Conservation (phyloP, 2,888 invertebrate species). For the Callyntrura sp. region DNA sequence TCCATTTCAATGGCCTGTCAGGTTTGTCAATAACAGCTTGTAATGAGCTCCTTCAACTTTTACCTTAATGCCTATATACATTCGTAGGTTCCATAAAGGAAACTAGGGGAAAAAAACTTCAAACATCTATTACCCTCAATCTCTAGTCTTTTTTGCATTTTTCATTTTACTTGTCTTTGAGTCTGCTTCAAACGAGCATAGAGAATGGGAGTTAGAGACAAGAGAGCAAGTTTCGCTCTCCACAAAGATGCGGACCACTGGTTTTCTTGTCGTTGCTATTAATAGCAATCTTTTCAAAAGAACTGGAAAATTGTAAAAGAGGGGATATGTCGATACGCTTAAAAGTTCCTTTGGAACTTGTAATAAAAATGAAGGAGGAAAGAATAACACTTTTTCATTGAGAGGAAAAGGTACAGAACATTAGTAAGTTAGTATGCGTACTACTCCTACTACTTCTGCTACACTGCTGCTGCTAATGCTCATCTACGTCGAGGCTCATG, state of each 20-base stretch:
- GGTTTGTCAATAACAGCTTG: slow-evolving; percentile 74
- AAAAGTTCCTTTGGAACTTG: background rate
- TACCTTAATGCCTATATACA: slow-evolving; percentile 61
- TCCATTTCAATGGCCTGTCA: slow-evolving; percentile 76
- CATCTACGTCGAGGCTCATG: background rate
- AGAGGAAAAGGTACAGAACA: background rate
- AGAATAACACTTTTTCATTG: background rate
- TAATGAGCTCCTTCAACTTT: slow-evolving; percentile 75
- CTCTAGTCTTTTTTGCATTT: slow-evolving; percentile 54
- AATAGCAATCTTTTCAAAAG: slow-evolving; percentile 22
- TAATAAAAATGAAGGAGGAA: slow-evolving; percentile 24
- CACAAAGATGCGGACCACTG: background rate
- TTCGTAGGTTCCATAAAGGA: slow-evolving; percentile 41
- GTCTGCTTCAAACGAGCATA: slow-evolving; percentile 9
- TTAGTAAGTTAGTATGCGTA: slow-evolving; percentile 10
- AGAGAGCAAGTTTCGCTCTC: background rate
- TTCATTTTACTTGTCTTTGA: slow-evolving; percentile 51
- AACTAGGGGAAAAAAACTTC: slow-evolving; percentile 21
- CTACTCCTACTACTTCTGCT: background rate
- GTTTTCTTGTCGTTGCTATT: slow-evolving; percentile 19
- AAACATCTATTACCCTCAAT: slow-evolving; percentile 27
- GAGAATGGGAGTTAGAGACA: background rate
- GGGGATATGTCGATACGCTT: slow-evolving; percentile 38
- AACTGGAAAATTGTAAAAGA: slow-evolving; percentile 19
- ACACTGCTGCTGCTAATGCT: background rate